Evolutionary conservation across 2,888 invertebrate species (phyloP).

Genomic region (Agriotes lineatus): DNA sequence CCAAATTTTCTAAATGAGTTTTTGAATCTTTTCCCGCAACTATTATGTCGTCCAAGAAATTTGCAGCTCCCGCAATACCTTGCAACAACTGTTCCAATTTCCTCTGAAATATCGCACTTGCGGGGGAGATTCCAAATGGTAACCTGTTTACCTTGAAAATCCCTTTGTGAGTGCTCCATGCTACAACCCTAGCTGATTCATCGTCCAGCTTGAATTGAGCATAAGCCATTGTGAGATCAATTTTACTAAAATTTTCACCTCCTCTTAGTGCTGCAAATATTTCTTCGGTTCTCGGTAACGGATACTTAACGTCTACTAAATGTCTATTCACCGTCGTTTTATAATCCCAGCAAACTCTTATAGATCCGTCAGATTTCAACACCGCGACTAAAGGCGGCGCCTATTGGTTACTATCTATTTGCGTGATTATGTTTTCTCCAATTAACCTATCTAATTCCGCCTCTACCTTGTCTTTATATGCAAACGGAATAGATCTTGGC

Average conservation of each 20-base stretch:
- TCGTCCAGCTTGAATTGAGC: too few species aligned
- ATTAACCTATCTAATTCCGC: not conserved
- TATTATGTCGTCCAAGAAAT: constrained; percentile 12
- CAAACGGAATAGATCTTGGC: not conserved
- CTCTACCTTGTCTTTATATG: not conserved
- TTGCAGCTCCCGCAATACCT: not conserved
- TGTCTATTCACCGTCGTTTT: not conserved
- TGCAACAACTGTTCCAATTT: constrained; percentile 1
- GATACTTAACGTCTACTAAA: constrained; percentile 2
- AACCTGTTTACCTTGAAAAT: too few species aligned
- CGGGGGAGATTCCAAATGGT: too few species aligned
- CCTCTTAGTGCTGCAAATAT: too few species aligned
- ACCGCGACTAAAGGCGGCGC: not conserved
- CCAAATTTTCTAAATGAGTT: not conserved
- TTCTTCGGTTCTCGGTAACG: not conserved
- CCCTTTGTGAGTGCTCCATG: constrained; percentile 4
- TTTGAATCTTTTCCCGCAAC: not conserved
- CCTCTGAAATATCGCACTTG: not conserved
- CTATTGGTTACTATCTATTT: too few species aligned
- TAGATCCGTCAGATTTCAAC: not conserved
- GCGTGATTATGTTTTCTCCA: too few species aligned
- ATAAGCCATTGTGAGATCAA: not conserved
- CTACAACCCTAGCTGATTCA: too few species aligned
- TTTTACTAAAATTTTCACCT: constrained; percentile 2
- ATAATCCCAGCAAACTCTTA: not conserved